phyloP scores from a whole-genome alignment of 2,888 invertebrate species.

The Brenthis daphne region DNA sequence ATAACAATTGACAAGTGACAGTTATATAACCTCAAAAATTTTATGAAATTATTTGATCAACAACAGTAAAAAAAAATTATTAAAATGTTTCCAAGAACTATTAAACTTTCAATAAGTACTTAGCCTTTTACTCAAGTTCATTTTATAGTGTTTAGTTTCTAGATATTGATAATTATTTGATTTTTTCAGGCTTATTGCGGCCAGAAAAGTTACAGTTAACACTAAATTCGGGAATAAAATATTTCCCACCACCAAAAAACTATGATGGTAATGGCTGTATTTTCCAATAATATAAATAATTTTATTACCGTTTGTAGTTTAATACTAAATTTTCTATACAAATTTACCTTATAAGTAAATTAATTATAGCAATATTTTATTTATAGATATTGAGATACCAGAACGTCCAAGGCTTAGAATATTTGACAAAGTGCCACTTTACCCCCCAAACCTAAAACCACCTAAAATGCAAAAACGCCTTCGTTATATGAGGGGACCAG shows the following conservation, averaged over 20 bases:
- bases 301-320: not conserved
- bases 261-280: slow-evolving; percentile 82
- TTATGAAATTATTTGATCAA: not conserved
- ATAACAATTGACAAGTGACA: slow-evolving; percentile 7
- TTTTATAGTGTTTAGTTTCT: not conserved
- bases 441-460: slow-evolving; percentile 85
- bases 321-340: not conserved
- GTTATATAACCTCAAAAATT: slow-evolving; percentile 7
- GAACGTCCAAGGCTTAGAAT: slow-evolving; percentile 87
- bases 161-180: slow-evolving; percentile 3
- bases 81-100: slow-evolving; percentile 25
- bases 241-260: slow-evolving; percentile 85
- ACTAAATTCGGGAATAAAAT: slow-evolving; percentile 82
- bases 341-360: not conserved
- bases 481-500: slow-evolving; percentile 95
- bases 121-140: not conserved
- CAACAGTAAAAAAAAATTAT: not conserved
- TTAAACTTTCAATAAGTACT: slow-evolving; percentile 27
- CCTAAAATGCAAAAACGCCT: slow-evolving; percentile 93
- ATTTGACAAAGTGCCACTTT: slow-evolving; percentile 88
- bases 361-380: slow-evolving; percentile 4
- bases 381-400: slow-evolving; percentile 86
- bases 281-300: not conserved
- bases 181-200: slow-evolving; percentile 57
- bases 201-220: slow-evolving; percentile 56